Evolutionary conservation across 2,888 invertebrate genomes (phyloP).

Genomic region (Cyrtodaria siliqua): DNA sequence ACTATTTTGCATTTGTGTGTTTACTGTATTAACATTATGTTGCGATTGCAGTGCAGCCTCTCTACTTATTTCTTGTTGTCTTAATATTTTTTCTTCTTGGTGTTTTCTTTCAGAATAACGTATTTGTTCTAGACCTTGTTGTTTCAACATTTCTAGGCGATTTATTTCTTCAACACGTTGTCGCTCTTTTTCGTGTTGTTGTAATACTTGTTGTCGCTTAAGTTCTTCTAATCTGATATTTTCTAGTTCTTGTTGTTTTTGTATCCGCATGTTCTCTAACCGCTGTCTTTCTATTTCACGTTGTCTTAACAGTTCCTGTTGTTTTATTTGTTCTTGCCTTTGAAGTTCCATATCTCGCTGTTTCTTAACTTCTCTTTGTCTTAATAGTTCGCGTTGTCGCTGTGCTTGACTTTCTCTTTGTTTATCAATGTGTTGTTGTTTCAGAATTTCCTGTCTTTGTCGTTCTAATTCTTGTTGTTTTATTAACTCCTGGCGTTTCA

Average conservation of each 20-base stretch:
- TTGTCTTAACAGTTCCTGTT: slow-evolving; percentile 16
- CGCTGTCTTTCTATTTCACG: not conserved
- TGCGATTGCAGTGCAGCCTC: too few relatives aligned
- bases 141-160: slow-evolving; percentile 1
- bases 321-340: slow-evolving; percentile 21
- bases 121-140: slow-evolving; percentile 7
- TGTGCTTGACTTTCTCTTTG: slow-evolving; percentile 1
- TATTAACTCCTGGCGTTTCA: slow-evolving; percentile 19
- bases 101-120: too few relatives aligned
- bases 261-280: not conserved
- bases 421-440: slow-evolving; percentile 5
- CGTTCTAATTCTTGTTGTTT: slow-evolving; percentile 14
- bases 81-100: not conserved
- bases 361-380: not conserved
- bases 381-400: slow-evolving; percentile 4
- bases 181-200: slow-evolving; percentile 1
- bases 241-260: slow-evolving; percentile 21
- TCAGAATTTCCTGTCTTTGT: slow-evolving; percentile 26
- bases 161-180: slow-evolving; percentile 8
- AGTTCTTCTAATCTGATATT: slow-evolving; percentile 13
- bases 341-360: slow-evolving; percentile 18
- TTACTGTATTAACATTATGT: too few relatives aligned
- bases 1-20: too few relatives aligned
- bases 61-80: slow-evolving; percentile 1
- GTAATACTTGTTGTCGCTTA: slow-evolving; percentile 4